Evolutionary conservation across 2,888 invertebrate genomes (phyloP), one percentile per base, ranked within the genome.

Genomic region (Alloplasta piceator): DNA sequence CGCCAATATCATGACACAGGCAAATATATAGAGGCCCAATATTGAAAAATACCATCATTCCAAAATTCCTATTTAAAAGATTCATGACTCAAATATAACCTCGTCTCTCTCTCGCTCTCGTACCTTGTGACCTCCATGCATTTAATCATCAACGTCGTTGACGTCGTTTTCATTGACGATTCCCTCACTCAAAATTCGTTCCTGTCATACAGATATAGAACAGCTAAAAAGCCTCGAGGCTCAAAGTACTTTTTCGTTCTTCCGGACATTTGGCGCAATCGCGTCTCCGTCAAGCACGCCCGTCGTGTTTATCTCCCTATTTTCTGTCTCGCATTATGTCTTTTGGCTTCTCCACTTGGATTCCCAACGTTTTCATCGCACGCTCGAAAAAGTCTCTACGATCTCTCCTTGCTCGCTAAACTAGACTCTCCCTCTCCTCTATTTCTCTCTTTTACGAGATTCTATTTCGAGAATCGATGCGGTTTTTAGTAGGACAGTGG

Each of bases 401-500:
- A 3, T 26, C 26, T 26, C 26, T 26, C 26, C 26, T 26, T 26
- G 26, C 26, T 26, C 26, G 26, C 26, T 26, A 26, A 26, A 26
- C 26, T 26, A 26, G 26, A 26, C 26, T 26, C 26, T 60, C 61
- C 56, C 75, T 82, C 70, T 77, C 76, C 74, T 82, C 55, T 73
- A 39, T 67, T 72, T 67, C 48, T 67, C 60, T 26, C 67, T 78
- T 36, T 72, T 75, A 82, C 81, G 67, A 26, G 26, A 71, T 85
- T 85, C 85, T 88, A 88, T 87, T 88, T 87, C 77, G 81, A 83
- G 84, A 60, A 77, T 26, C 41, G 58, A 80, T 56, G 75, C 78
- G 77, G 77, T 84, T 87, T 88, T 86, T 58, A 85, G 83, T 87
- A 83, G 86, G 86, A 75, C 87, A 87, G 78, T 85, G 80, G 84